A percentile compares a stretch with the other conserved stretches of the same genome.
Evolutionary conservation across 2,888 invertebrate genomes (phyloP).

Genomic region (Melinaea marsaeus): DNA sequence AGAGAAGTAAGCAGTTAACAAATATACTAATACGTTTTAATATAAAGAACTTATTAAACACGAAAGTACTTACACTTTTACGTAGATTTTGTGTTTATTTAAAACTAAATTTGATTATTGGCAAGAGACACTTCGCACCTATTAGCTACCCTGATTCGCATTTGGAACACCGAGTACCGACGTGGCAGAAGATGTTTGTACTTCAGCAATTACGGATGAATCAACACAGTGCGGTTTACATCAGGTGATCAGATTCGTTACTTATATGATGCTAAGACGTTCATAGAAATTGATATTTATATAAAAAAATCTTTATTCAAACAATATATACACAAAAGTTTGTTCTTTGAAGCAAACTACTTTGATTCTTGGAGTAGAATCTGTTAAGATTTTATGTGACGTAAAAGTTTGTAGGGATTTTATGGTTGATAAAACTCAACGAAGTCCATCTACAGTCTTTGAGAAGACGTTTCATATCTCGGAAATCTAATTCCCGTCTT

Average conservation of each 20-base stretch:
- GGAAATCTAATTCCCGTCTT: neutral
- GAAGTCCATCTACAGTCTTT: neutral
- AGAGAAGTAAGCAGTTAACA: no score
- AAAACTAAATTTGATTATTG: no score
- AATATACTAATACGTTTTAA: no score
- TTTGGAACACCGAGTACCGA: neutral
- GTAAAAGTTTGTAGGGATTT: neutral
- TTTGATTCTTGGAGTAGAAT: neutral
- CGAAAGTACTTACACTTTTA: no score
- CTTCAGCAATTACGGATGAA: slow-evolving; percentile 15
- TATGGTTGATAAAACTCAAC: neutral
- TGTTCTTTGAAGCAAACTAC: neutral
- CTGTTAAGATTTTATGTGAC: slow-evolving; percentile 1
- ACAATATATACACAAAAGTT: neutral
- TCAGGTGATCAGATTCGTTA: slow-evolving; percentile 9
- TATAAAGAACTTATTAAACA: no score
- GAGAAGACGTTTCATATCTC: slow-evolving; percentile 1
- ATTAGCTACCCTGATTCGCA: neutral
- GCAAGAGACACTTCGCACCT: neutral
- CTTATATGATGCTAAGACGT: neutral
- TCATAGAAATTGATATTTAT: neutral
- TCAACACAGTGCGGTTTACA: slow-evolving; percentile 12
- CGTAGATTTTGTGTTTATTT: no score
- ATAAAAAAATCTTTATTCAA: neutral
- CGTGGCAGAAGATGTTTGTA: neutral